Conservation (phyloP, 2,797 vertebrate genomes). For the Enteromius thamalakanensis region DNA sequence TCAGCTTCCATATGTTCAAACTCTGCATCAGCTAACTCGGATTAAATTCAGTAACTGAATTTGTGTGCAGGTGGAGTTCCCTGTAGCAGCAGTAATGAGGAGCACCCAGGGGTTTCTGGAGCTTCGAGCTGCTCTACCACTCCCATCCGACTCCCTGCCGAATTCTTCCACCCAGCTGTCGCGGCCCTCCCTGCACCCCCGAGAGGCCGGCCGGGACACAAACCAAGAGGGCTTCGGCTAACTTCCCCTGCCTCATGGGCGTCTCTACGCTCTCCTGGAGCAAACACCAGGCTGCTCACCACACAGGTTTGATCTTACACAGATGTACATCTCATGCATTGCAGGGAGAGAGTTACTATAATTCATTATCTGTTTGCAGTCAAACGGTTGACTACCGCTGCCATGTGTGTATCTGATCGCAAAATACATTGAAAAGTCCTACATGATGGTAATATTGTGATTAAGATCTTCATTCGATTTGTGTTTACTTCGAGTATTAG, state of each 20-base stretch:
- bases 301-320: slow-evolving; percentile 73
- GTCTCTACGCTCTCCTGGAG: slow-evolving; percentile 86
- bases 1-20: neutral
- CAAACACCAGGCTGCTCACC: slow-evolving; percentile 85
- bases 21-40: neutral
- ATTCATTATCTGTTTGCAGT: too few species aligned
- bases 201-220: slow-evolving; percentile 75
- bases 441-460: too few species aligned
- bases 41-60: slow-evolving; percentile 24
- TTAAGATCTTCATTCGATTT: too few species aligned
- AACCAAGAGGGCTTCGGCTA: slow-evolving; percentile 72
- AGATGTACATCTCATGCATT: neutral
- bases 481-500: too few species aligned
- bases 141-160: slow-evolving; percentile 83
- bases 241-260: slow-evolving; percentile 93
- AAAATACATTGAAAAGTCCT: too few species aligned
- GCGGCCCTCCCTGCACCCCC: slow-evolving; percentile 76
- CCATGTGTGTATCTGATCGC: too few species aligned
- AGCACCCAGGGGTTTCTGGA: slow-evolving; percentile 54
- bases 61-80: slow-evolving; percentile 68
- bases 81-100: slow-evolving; percentile 50
- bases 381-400: too few species aligned
- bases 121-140: slow-evolving; percentile 70
- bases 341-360: too few species aligned
- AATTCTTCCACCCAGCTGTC: slow-evolving; percentile 90